Evolutionary conservation across 2,888 invertebrate genomes (phyloP).

Genomic region (Spilarctia lutea): DNA sequence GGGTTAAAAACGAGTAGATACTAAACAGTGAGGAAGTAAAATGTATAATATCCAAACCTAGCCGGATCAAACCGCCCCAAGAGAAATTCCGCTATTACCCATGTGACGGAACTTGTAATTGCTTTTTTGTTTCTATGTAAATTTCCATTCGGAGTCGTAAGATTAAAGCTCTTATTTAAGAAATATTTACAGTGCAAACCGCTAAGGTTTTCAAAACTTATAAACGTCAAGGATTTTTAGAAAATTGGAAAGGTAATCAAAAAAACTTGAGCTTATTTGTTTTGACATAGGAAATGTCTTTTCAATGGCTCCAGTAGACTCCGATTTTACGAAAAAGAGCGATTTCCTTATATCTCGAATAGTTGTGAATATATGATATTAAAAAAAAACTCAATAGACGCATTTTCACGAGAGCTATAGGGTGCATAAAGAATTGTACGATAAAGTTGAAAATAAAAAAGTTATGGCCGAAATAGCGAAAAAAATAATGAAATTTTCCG

Average conservation of each 20-base stretch:
- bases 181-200: slow-evolving; percentile 27
- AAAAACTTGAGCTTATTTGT: neutral
- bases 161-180: slow-evolving; percentile 49
- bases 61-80: slow-evolving; percentile 54
- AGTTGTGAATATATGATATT: no score
- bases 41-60: slow-evolving; percentile 53
- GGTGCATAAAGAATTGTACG: no score
- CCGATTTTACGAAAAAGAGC: no score
- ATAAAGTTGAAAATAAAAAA: no score
- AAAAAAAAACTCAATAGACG: no score
- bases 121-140: slow-evolving; percentile 63
- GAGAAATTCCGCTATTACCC: slow-evolving; percentile 59
- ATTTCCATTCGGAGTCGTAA: slow-evolving; percentile 45
- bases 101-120: slow-evolving; percentile 63
- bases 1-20: slow-evolving; percentile 25
- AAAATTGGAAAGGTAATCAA: slow-evolving; percentile 5
- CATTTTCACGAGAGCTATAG: no score
- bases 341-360: no score
- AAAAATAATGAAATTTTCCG: no score
- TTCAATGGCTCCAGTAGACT: no score
- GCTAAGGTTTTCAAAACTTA: slow-evolving; percentile 11
- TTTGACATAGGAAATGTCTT: no score
- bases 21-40: slow-evolving; percentile 45
- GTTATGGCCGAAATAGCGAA: no score
- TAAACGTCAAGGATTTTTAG: neutral